These are phyloP conservation scores for Ischnus inquisitorius DNA, from an alignment of 2,888 invertebrate genomes.

Conservation along the genomic window DNA sequence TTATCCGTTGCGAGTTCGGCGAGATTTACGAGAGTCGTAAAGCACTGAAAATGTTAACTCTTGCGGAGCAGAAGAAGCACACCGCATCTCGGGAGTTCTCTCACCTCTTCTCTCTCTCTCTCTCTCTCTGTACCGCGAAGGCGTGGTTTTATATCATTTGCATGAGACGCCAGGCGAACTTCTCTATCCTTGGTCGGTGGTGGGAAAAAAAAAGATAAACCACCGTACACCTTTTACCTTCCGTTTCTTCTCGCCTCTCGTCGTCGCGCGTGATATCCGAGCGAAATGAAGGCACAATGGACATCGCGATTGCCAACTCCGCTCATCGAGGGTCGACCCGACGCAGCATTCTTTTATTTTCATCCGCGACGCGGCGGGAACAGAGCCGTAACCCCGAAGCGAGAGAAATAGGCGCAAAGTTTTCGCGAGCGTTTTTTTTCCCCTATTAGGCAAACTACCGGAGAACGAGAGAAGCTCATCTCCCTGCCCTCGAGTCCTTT, in stretches of 20 bases:
- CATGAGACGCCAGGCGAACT: conserved; percentile 15
- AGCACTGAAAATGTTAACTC: conserved; percentile 76
- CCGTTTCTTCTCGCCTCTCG: conserved; percentile 5
- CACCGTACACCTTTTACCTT: conserved; percentile 25
- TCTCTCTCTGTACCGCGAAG: no score
- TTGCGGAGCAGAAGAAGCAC: conserved; percentile 41
- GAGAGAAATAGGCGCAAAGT: conserved; percentile 40
- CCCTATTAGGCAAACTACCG: conserved; percentile 26
- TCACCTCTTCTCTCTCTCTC: conserved; percentile 40
- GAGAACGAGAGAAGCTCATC: neutral
- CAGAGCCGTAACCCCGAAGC: conserved; percentile 9
- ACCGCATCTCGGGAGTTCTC: conserved; percentile 46
- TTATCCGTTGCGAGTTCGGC: conserved; percentile 42
- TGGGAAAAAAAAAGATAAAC: conserved; percentile 14
- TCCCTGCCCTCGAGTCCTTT: conserved; percentile 42
- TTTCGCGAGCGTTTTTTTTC: conserved; percentile 27
- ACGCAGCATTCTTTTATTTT: conserved; percentile 1
- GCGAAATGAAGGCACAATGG: conserved; percentile 41
- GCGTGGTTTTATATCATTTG: conserved; percentile 63
- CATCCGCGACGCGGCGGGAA: neutral
- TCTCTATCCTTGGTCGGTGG: neutral
- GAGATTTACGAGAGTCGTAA: conserved; percentile 77
- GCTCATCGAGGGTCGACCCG: neutral
- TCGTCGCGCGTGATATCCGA: conserved; percentile 28
- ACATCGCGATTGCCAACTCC: conserved; percentile 57